Evolutionary conservation across 2,888 invertebrate species (phyloP).

Genomic region (Pediacus dermestoides): DNA sequence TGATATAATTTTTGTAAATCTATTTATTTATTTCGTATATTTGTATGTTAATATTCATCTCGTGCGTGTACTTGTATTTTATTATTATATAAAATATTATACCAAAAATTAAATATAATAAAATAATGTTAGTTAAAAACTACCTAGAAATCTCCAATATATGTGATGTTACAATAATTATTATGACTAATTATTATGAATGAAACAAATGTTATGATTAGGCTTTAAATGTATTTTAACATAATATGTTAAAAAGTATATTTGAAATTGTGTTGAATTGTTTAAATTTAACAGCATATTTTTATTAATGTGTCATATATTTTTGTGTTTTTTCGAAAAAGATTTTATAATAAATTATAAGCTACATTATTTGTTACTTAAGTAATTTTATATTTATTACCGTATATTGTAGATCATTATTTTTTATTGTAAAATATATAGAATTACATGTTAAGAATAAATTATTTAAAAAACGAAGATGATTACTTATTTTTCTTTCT

Average conservation of each 20-base stretch:
- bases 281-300: slow-evolving; percentile 17
- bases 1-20: too few relatives aligned
- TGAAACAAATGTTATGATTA: slow-evolving; percentile 26
- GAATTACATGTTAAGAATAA: slow-evolving; percentile 33
- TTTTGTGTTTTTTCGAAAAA: slow-evolving; percentile 23
- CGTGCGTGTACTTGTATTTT: slow-evolving; percentile 1
- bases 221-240: slow-evolving; percentile 31
- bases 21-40: neutral
- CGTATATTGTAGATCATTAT: slow-evolving; percentile 20
- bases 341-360: slow-evolving; percentile 25
- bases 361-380: slow-evolving; percentile 22
- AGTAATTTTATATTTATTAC: slow-evolving; percentile 12
- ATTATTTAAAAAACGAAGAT: slow-evolving; percentile 21
- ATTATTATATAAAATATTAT: slow-evolving; percentile 7
- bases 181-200: slow-evolving; percentile 22
- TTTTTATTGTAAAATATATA: slow-evolving; percentile 28
- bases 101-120: slow-evolving; percentile 1
- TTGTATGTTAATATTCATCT: slow-evolving; percentile 1
- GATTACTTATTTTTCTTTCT: neutral
- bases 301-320: slow-evolving; percentile 29
- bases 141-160: slow-evolving; percentile 40
- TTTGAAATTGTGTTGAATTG: too few relatives aligned
- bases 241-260: slow-evolving; percentile 12
- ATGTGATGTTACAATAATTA: slow-evolving; percentile 47
- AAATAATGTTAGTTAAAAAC: too few relatives aligned